Evolutionary conservation across 2,888 invertebrate species (phyloP), one percentile per base, ranked within the genome.

Genomic region (Parnassius mnemosyne): DNA sequence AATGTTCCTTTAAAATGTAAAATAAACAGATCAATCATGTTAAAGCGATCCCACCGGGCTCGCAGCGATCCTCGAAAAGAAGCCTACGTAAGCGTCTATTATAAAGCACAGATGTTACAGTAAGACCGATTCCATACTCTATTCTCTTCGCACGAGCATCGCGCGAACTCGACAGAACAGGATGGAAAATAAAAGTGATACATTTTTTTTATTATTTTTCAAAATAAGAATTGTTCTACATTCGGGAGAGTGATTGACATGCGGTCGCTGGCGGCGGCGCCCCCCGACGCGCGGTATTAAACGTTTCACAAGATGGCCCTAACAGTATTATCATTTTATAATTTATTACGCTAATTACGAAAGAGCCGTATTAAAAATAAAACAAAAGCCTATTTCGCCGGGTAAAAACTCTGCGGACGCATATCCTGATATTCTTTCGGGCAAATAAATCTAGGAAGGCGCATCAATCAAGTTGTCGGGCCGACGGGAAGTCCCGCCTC

Each of bases 21-120:
- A 91, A 91, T 90, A 91, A 91, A 91, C 91, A 90, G 90, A 91
- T 91, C 91, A 91, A 91, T 91, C 91, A 91, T 90, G 87, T 87
- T 88, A 85, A 87, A 89, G 85, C 84, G 88, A 89, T 89, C 90
- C 91, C 89, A 85, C 89, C 87, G 89, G 88, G 88, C 84, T 84
- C 84, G 80, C 77, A 74, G 77, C 76, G 84, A 87, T 87, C 88
- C 88, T 85, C 89, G 89, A 88, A 89, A 91, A 90, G 91, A 89
- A 89, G 87, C 84, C 90, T 88, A 87, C 87, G 87, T 89, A 89
- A 90, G 89, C 88, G 83, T 89, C 89, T 89, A 89, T 91, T 89
- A 89, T 85, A 87, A 85, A 83, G 85, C 87, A 86, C 90, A 91
- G 89, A 90, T 90, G 90, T 89, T 89, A 79, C 89, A 85, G 81